These are phyloP conservation scores for Rhagophthalmus giganteus DNA, from an alignment of 2,888 invertebrate species.

Conservation along the genomic window DNA sequence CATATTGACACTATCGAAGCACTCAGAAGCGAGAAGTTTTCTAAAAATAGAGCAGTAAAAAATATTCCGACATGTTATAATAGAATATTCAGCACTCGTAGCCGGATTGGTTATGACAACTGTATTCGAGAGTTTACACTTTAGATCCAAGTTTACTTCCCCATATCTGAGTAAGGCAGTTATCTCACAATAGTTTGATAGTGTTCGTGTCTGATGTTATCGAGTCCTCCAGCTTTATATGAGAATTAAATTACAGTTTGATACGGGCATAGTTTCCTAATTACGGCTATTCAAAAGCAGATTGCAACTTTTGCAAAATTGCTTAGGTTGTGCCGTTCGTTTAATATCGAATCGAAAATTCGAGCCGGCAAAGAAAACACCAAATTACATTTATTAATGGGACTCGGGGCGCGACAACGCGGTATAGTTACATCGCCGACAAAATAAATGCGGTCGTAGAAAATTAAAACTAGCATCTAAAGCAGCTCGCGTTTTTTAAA, in stretches of 20 bases:
- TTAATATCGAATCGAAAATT: no score
- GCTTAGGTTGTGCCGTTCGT: slow-evolving; percentile 1
- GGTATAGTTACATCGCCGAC: no score
- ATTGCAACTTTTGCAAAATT: slow-evolving; percentile 33
- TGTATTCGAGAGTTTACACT: slow-evolving; percentile 10
- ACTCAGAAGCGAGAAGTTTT: no score
- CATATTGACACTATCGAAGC: no score
- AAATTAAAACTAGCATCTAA: no score
- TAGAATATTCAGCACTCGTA: background rate
- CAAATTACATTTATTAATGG: no score
- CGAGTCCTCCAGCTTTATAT: slow-evolving; percentile 38
- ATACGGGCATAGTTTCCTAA: slow-evolving; percentile 39
- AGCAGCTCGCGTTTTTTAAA: no score
- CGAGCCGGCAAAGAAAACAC: no score
- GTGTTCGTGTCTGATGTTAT: slow-evolving; percentile 37
- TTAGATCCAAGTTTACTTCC: slow-evolving; percentile 16
- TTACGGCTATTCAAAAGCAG: slow-evolving; percentile 41
- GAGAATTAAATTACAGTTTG: slow-evolving; percentile 42
- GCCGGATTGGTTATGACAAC: slow-evolving; percentile 20
- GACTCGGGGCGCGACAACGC: no score
- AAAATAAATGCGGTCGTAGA: no score
- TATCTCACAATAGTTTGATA: slow-evolving; percentile 36
- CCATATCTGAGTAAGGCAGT: slow-evolving; percentile 29
- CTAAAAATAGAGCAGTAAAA: no score
- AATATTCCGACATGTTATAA: no score